Evolutionary conservation across 2,888 invertebrate genomes (phyloP), one percentile per base, ranked within the genome.

Genomic region (Chaetogeoica ovagalla): DNA sequence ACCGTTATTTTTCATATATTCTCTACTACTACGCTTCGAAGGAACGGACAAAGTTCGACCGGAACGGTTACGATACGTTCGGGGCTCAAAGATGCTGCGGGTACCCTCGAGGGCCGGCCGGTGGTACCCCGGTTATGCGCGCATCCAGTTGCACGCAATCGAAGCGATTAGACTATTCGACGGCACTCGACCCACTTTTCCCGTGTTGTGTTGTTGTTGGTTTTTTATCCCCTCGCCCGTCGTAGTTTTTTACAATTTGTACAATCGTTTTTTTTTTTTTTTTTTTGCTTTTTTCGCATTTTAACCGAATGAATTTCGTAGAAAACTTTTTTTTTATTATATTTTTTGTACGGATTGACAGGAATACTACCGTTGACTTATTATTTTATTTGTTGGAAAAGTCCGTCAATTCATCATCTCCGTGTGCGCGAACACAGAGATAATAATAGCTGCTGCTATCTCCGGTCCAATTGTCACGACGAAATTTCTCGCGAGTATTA

Each of bases 141-240:
- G 23, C n/a, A n/a, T n/a, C n/a, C n/a, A n/a, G n/a, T n/a, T n/a
- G n/a, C n/a, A 52, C 15, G 52, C 52, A 43, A 66, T 75, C 57
- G 5, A 43, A 43, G n/a, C 23, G 57, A 75, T 30, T 75, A n/a
- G 8, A 66, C n/a, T n/a, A n/a, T 59, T 30, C 30, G 11, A 66
- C 59, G 39, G 19, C 13, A 17, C 15, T 21, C 68, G 66, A 76
- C 75, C 68, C 59, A 76, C 59, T 76, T 68, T 59, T 75, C n/a
- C 7, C 7, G 43, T 65, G 19, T 62, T 55, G 30, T 30, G 15
- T 65, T 65, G 19, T 62, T 55, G 30, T 30, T 30, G 30, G 1
- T 19, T 55, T 19, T 7, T 55, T 4, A 30, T 4, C 30, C 30
- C 4, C 30, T 4, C 30, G 1, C 30, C 8, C 23, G 2, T 19